Evolutionary conservation across 2,888 invertebrate species (phyloP).

Genomic region (Dusona sp.): DNA sequence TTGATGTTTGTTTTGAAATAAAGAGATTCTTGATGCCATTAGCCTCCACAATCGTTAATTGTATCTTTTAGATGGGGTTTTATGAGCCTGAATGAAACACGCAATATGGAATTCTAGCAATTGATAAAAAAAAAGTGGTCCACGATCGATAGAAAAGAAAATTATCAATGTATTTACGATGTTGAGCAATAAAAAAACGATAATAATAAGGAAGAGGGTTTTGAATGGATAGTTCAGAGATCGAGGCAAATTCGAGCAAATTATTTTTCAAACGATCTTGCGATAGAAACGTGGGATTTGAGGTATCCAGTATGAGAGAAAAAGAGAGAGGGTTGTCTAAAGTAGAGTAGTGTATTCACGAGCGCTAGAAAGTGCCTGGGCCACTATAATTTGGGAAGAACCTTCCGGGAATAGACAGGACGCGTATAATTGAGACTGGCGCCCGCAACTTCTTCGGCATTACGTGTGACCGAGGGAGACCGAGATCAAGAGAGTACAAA

Average conservation of each 20-base stretch:
- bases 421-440: constrained; percentile 78
- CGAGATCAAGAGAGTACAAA: background rate
- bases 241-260: constrained; percentile 36
- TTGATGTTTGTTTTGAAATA: background rate
- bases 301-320: background rate
- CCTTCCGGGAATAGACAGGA: constrained; percentile 80
- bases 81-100: background rate
- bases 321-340: background rate
- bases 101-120: background rate
- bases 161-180: too few species aligned
- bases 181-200: background rate
- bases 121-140: background rate
- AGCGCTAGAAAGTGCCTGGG: constrained; percentile 48
- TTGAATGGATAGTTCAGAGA: background rate
- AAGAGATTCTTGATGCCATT: background rate
- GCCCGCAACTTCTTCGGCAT: constrained; percentile 72
- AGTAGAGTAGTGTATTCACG: constrained; percentile 23
- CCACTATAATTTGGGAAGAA: constrained; percentile 76
- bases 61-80: background rate
- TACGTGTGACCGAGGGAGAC: constrained; percentile 10
- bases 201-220: constrained; percentile 3
- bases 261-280: constrained; percentile 31
- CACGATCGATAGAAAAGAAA: constrained; percentile 1
- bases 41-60: background rate
- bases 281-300: constrained; percentile 14